Percentiles rank a stretch among this genome's conserved stretches.
Conservation (phyloP, 2,888 invertebrate genomes). For the Flexamia atlantica region DNA sequence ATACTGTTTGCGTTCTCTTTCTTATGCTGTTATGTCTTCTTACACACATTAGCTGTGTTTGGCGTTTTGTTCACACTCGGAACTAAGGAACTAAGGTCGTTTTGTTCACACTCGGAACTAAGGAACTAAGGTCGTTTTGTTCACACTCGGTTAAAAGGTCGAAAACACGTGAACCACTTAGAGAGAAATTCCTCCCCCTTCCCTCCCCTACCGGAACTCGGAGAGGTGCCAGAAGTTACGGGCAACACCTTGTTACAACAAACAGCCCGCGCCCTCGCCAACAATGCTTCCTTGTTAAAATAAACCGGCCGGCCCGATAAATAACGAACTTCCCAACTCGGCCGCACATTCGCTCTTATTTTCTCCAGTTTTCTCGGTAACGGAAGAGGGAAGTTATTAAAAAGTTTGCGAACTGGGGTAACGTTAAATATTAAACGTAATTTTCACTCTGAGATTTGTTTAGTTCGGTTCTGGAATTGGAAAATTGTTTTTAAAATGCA, state of each 20-base stretch:
- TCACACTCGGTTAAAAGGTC: neutral
- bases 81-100: too few species aligned
- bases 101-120: too few species aligned
- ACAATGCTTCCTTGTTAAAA: slow-evolving; percentile 44
- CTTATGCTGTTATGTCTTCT: too few species aligned
- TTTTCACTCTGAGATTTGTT: too few species aligned
- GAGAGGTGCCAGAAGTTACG: neutral
- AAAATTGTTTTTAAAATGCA: too few species aligned
- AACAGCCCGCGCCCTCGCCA: neutral
- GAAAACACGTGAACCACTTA: neutral
- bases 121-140: too few species aligned
- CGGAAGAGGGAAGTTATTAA: neutral
- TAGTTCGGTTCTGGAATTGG: too few species aligned
- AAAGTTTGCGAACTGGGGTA: neutral
- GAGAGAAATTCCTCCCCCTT: neutral
- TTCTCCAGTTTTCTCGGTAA: neutral
- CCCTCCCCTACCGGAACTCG: neutral
- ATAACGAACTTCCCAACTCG: neutral
- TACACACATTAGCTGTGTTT: too few species aligned
- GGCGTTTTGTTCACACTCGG: too few species aligned
- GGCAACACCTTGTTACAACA: slow-evolving; percentile 41
- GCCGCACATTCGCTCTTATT: neutral
- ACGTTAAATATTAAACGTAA: neutral
- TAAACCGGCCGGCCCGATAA: slow-evolving; percentile 2
- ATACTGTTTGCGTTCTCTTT: too few species aligned